Conservation (phyloP, 2,797 vertebrate genomes). For the Semotilus atromaculatus region DNA sequence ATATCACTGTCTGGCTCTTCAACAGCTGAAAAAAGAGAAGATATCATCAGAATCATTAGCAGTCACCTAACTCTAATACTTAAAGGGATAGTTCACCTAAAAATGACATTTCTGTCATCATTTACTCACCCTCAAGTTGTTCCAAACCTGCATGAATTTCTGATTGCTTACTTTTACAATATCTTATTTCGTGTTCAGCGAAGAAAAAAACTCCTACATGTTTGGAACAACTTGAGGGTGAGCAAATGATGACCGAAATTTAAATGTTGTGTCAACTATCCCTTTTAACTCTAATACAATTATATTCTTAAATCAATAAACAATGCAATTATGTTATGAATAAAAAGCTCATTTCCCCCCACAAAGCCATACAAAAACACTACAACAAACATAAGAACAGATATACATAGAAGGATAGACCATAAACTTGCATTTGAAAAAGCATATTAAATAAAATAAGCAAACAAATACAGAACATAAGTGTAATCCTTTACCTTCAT, state of each 20-base stretch:
- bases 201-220: no score
- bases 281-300: background rate
- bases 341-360: background rate
- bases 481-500: slow-evolving; percentile 73
- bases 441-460: background rate
- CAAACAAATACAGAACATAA: background rate
- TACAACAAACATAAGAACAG: background rate
- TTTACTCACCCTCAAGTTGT: no score
- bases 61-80: background rate
- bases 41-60: background rate
- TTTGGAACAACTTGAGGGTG: no score
- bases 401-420: background rate
- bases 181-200: no score
- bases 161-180: no score
- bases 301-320: background rate
- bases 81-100: no score
- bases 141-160: no score
- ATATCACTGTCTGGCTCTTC: slow-evolving; percentile 95
- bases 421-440: background rate
- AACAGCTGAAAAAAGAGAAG: slow-evolving; percentile 77
- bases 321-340: background rate
- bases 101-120: no score
- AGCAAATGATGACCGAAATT: no score
- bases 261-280: no score
- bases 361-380: background rate